Conservation (phyloP, 1,140 invertebrate species). For the Mycetomoellerius zeteki region DNA sequence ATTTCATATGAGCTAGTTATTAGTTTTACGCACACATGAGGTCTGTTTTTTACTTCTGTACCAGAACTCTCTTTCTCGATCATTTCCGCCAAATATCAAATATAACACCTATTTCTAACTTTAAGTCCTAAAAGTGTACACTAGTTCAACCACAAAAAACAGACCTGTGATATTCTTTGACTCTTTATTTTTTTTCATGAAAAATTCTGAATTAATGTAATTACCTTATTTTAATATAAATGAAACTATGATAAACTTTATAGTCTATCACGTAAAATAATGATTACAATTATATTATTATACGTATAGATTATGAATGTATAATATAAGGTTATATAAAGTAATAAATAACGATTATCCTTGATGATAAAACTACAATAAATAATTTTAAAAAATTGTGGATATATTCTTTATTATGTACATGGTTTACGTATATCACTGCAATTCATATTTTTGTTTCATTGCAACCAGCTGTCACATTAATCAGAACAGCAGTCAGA, state of each 20-base stretch:
- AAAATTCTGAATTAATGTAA: neutral
- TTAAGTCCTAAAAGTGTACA: too few species aligned
- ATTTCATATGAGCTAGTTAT: neutral
- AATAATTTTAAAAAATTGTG: neutral
- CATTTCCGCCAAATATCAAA: too few species aligned
- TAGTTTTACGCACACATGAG: neutral
- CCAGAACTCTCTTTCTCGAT: too few species aligned
- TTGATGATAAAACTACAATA: neutral
- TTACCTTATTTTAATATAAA: neutral
- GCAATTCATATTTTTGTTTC: neutral
- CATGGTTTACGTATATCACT: neutral
- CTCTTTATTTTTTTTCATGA: neutral
- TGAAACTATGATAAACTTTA: neutral
- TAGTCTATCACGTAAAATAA: neutral
- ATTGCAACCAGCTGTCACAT: neutral
- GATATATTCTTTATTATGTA: neutral
- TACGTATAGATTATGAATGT: neutral
- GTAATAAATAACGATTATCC: neutral
- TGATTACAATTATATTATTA: neutral
- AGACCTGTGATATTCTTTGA: neutral
- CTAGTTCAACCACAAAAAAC: too few species aligned
- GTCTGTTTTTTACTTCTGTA: too few species aligned
- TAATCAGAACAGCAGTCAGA: neutral
- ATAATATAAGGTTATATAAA: too few species aligned
- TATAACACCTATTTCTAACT: too few species aligned